Percentiles rank a stretch among this genome's conserved stretches.
phyloP scores from a whole-genome alignment of 1,140 invertebrate genomes.

The Trypoxylus dichotomus region DNA sequence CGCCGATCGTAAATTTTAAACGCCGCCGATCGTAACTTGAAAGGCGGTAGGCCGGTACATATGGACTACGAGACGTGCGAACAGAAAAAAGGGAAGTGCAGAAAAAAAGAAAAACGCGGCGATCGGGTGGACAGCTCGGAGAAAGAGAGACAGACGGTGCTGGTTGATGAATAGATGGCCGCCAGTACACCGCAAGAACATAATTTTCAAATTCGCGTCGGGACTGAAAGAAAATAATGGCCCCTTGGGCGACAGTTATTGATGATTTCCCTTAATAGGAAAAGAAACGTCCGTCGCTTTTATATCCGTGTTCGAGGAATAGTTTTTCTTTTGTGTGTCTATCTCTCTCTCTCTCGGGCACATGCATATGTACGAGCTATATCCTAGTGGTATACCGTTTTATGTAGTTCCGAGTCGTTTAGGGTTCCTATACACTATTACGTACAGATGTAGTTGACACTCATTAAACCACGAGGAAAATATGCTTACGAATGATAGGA shows the following conservation, averaged over 20 bases:
- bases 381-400: too few relatives aligned
- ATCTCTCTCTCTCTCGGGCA: too few relatives aligned
- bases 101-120: background rate
- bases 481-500: too few relatives aligned
- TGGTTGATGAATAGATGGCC: background rate
- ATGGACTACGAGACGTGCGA: background rate
- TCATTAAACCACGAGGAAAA: too few relatives aligned
- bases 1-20: background rate
- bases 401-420: too few relatives aligned
- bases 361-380: too few relatives aligned
- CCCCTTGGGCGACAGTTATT: background rate
- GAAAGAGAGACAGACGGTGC: background rate
- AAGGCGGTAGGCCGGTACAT: background rate
- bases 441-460: too few relatives aligned
- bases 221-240: background rate
- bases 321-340: too few relatives aligned
- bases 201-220: slow-evolving; percentile 6
- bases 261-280: background rate
- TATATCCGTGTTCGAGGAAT: background rate
- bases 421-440: too few relatives aligned
- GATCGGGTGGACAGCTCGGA: background rate
- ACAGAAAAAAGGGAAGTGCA: background rate
- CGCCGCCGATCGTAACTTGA: background rate
- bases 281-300: background rate
- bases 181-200: background rate